A percentile compares a stretch with the other conserved stretches of the same genome.
Evolutionary conservation across 2,113 vertebrate genomes (phyloP).

Genomic region (Antechinus flavipes): DNA sequence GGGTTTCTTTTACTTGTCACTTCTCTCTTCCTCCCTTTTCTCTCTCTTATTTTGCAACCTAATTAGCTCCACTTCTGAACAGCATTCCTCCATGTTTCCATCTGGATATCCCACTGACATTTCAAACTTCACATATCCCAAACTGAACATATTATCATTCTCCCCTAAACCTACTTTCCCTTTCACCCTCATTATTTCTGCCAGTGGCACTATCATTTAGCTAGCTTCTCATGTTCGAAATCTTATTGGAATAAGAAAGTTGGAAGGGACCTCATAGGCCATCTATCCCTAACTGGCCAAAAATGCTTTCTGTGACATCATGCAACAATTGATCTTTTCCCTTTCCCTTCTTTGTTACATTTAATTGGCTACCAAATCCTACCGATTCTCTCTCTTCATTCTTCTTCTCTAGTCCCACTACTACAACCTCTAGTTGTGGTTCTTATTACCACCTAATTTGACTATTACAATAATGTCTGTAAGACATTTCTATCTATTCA

Average conservation of each 20-base stretch:
- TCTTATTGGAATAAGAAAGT: background rate
- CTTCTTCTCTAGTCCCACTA: background rate
- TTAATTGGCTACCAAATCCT: background rate
- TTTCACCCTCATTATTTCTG: background rate
- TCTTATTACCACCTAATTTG: background rate
- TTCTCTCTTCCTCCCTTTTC: background rate
- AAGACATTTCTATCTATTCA: background rate
- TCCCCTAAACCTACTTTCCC: background rate
- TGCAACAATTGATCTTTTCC: background rate
- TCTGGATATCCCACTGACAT: background rate
- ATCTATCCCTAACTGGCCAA: background rate
- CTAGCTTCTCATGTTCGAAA: background rate
- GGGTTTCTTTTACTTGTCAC: background rate
- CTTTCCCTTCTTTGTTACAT: background rate
- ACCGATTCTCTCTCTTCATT: background rate
- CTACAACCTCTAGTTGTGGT: background rate
- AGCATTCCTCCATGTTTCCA: background rate
- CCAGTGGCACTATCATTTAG: background rate
- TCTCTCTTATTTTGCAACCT: background rate
- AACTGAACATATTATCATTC: background rate
- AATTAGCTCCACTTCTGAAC: background rate
- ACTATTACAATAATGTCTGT: background rate
- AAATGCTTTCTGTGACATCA: background rate
- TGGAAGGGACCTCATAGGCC: background rate
- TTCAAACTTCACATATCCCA: background rate